These are phyloP conservation scores for Nematopogon swammerdamellus DNA, from an alignment of 2,888 invertebrate genomes.

Conservation along the genomic window DNA sequence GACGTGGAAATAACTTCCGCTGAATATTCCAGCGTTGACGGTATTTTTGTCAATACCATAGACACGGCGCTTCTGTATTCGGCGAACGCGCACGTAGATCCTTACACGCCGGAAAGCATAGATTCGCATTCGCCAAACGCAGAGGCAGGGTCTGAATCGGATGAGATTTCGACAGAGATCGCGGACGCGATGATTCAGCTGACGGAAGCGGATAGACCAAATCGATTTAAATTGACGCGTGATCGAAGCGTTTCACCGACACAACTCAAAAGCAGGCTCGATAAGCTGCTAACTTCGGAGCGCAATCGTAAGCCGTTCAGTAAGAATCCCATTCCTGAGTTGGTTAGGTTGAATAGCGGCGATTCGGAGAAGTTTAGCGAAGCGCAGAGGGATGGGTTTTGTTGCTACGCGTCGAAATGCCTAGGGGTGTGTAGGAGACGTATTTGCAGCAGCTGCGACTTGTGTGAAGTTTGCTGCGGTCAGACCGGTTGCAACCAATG, in stretches of 20 bases:
- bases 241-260: constrained; percentile 59
- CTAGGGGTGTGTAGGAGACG: constrained; percentile 38
- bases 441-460: background rate
- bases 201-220: constrained; percentile 19
- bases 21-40: constrained; percentile 35
- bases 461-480: constrained; percentile 15
- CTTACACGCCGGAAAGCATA: constrained; percentile 80
- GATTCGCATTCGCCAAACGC: constrained; percentile 71
- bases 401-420: constrained; percentile 41
- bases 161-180: constrained; percentile 25
- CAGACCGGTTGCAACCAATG: constrained; percentile 28
- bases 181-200: constrained; percentile 21
- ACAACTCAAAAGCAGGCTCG: constrained; percentile 60
- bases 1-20: constrained; percentile 51
- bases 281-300: constrained; percentile 32
- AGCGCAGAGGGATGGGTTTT: constrained; percentile 30
- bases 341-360: constrained; percentile 34
- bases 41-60: constrained; percentile 51
- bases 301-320: constrained; percentile 9
- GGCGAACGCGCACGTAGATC: constrained; percentile 53
- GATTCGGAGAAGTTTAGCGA: constrained; percentile 38
- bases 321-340: constrained; percentile 21
- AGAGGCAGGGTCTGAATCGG: constrained; percentile 28
- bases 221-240: constrained; percentile 20
- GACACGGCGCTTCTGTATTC: constrained; percentile 43